These are phyloP conservation scores for Dolichomitus sp. DNA, from an alignment of 2,888 invertebrate genomes.

Conservation along the genomic window DNA sequence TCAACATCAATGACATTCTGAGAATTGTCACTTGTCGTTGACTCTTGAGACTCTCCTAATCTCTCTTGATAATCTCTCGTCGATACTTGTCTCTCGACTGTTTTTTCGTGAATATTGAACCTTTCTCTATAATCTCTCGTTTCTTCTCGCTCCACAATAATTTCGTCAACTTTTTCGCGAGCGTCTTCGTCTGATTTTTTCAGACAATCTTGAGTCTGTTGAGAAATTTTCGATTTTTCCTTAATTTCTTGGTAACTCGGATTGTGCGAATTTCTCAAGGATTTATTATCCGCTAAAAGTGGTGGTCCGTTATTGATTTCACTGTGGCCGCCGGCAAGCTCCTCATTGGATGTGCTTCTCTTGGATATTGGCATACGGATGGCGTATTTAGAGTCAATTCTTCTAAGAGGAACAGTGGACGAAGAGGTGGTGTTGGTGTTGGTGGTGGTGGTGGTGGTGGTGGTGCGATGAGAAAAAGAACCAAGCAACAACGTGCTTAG, in stretches of 20 bases:
- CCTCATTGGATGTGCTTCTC: conserved; percentile 87
- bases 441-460: no score
- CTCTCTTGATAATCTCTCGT: background rate
- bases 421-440: no score
- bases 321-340: conserved; percentile 81
- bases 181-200: background rate
- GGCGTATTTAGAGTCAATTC: conserved; percentile 58
- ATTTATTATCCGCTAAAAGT: conserved; percentile 48
- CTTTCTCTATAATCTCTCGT: background rate
- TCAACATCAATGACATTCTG: conserved; percentile 26
- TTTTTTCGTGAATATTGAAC: background rate
- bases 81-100: background rate
- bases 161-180: background rate
- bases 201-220: background rate
- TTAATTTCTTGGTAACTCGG: background rate
- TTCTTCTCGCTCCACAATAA: background rate
- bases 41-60: conserved; percentile 1
- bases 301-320: conserved; percentile 73
- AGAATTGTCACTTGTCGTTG: background rate
- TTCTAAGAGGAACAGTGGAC: conserved; percentile 58
- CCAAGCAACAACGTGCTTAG: conserved; percentile 47
- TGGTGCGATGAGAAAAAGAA: background rate
- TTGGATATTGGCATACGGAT: conserved; percentile 71
- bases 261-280: conserved; percentile 80
- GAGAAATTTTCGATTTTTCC: background rate